A percentile compares a stretch with the other conserved stretches of the same genome.
phyloP scores from a whole-genome alignment of 2,797 vertebrate genomes.

The Rhinatrema bivittatum region DNA sequence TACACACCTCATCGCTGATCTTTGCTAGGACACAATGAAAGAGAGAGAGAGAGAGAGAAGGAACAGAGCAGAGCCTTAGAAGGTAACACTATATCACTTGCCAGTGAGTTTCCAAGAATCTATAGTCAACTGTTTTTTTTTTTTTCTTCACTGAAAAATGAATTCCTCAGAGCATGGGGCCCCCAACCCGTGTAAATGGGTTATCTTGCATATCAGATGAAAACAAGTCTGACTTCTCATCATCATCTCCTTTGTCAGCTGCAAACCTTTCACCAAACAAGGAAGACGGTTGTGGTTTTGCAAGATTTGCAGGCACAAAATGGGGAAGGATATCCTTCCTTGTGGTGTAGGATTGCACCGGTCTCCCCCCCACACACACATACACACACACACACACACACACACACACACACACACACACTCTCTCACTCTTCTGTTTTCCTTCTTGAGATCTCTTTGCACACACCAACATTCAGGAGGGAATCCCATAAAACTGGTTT shows the following conservation, averaged over 20 bases:
- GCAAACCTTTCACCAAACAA: neutral
- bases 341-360: constrained; percentile 19
- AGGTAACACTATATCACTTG: no score
- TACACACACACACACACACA: no score
- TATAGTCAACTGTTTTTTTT: neutral
- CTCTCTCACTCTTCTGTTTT: constrained; percentile 12
- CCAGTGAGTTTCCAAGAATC: no score
- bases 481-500: neutral
- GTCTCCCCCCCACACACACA: no score
- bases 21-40: no score
- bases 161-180: neutral
- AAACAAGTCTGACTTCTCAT: neutral
- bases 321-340: constrained; percentile 42
- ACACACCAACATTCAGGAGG: neutral
- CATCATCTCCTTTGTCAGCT: neutral
- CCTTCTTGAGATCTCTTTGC: constrained; percentile 3
- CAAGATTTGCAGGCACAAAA: constrained; percentile 17
- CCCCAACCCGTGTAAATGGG: constrained; percentile 12
- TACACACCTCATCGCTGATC: no score
- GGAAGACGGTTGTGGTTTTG: constrained; percentile 30
- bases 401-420: no score
- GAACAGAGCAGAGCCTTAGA: no score
- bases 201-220: constrained; percentile 6
- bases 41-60: no score
- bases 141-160: neutral